phyloP scores from a whole-genome alignment of 2,888 invertebrate species.

The Pandemis cinnamomeana region DNA sequence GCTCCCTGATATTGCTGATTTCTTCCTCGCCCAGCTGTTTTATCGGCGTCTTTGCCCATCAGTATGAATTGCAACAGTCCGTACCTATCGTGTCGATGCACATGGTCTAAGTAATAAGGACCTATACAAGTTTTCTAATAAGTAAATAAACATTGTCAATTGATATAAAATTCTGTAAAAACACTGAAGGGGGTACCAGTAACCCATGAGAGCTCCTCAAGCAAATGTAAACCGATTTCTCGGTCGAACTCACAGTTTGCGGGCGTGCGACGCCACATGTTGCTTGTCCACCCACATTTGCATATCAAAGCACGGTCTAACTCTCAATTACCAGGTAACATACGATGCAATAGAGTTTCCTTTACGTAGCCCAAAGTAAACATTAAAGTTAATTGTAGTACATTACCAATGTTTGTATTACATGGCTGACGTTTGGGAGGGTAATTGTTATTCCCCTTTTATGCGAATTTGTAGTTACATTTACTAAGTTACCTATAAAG shows the following conservation, averaged over 20 bases:
- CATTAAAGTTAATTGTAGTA: constrained; percentile 35
- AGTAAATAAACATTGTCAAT: neutral
- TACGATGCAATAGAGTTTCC: constrained; percentile 31
- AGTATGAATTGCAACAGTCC: too few relatives aligned
- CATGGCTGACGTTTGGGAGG: neutral
- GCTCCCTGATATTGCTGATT: too few relatives aligned
- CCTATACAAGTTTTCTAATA: too few relatives aligned
- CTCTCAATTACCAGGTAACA: constrained; percentile 66
- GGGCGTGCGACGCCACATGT: constrained; percentile 62
- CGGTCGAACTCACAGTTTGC: constrained; percentile 36
- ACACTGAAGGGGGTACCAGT: neutral
- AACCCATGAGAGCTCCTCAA: constrained; percentile 15
- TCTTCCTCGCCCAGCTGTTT: too few relatives aligned
- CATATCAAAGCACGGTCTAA: constrained; percentile 77
- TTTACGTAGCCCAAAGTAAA: constrained; percentile 35
- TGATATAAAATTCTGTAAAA: constrained; percentile 12
- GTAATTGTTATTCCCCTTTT: neutral
- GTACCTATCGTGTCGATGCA: too few relatives aligned
- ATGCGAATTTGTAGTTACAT: neutral
- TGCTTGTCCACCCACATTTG: constrained; percentile 70
- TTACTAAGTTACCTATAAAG: too few relatives aligned
- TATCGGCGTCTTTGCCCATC: too few relatives aligned
- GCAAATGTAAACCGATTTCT: constrained; percentile 38
- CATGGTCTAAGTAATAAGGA: too few relatives aligned
- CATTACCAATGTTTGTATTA: constrained; percentile 26